Percentiles rank a stretch among this genome's conserved stretches.
Conservation (phyloP, 1,140 invertebrate species). For the Listronotus bonariensis region DNA sequence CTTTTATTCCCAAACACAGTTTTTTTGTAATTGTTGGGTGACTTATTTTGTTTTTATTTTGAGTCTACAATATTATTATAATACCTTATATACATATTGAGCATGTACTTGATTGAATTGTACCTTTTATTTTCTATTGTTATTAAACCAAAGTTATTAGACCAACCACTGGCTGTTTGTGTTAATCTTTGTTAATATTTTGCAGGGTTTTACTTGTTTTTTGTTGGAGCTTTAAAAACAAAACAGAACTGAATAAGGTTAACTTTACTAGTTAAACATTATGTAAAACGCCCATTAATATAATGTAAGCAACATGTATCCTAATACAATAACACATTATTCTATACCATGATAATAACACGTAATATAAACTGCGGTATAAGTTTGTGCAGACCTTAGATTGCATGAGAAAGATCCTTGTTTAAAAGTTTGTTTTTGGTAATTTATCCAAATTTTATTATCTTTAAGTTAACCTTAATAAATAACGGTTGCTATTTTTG, state of each 20-base stretch:
- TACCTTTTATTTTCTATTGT: constrained; percentile 56
- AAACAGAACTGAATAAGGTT: constrained; percentile 24
- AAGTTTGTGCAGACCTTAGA: no score
- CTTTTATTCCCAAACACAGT: constrained; percentile 45
- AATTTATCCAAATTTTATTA: no score
- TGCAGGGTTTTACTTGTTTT: constrained; percentile 41
- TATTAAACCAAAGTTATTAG: constrained; percentile 55
- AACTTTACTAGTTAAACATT: not conserved
- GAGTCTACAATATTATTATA: constrained; percentile 47
- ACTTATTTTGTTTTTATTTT: constrained; percentile 50
- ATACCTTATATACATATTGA: constrained; percentile 48
- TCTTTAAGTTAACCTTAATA: no score
- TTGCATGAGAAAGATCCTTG: no score
- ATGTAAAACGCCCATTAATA: no score
- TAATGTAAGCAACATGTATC: no score
- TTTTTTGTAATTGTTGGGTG: constrained; percentile 52
- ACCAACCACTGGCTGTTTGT: constrained; percentile 49
- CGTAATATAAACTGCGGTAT: no score
- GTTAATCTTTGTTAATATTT: constrained; percentile 44
- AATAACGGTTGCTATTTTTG: no score
- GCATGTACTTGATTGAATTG: constrained; percentile 53
- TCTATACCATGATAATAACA: no score
- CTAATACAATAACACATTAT: no score
- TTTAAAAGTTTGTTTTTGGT: no score
- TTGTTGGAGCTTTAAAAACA: constrained; percentile 18